Evolutionary conservation across 2,113 vertebrate genomes (phyloP), one percentile per base, ranked within the genome.

Genomic region (Panthera leo): DNA sequence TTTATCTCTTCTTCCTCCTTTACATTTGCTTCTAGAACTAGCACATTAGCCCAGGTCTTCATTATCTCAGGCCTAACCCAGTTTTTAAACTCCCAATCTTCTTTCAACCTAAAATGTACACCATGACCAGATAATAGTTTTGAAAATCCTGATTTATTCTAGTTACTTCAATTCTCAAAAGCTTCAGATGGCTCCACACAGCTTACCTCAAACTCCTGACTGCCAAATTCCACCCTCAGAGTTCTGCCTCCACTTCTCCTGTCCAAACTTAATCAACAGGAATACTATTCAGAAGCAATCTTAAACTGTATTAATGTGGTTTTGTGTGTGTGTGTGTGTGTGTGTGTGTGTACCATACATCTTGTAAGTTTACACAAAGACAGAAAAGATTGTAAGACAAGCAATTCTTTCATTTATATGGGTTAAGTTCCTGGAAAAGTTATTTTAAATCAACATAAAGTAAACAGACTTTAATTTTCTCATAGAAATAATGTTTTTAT

Each of bases 391-490:
- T 68, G 14, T 25, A 19, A 79, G 34, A 51, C 0, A 48, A 91
- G 82, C 2, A 78, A 21, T 58, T 93, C 9, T 78, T 92, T 92
- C 16, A 75, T 58, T 96, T 90, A 87, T 55, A 51, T 76, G 51
- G 12, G 31, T 89, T 85, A 87, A 53, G 21, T 87, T 80, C 34
- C 51, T 39, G 2, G n/a, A 88, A 95, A 97, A 80, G 48, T 87
- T 92, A 90, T 85, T 95, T 97, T 90, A 88, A 96, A 84, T 75
- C 75, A 92, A 42, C 11, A 58, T 91, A 91, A 85, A 63, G 63
- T 18, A 89, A 84, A 86, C 11, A 96, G 85, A 84, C 29, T 86
- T 86, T 87, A 79, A 78, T 80, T 76, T 94, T 80, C 45, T 55
- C 58, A 42, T 14, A 76, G 71, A 91, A 97, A 63, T 45, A 85